Evolutionary conservation across 1,140 invertebrate genomes (phyloP).

Genomic region (Drosophila virilis): DNA sequence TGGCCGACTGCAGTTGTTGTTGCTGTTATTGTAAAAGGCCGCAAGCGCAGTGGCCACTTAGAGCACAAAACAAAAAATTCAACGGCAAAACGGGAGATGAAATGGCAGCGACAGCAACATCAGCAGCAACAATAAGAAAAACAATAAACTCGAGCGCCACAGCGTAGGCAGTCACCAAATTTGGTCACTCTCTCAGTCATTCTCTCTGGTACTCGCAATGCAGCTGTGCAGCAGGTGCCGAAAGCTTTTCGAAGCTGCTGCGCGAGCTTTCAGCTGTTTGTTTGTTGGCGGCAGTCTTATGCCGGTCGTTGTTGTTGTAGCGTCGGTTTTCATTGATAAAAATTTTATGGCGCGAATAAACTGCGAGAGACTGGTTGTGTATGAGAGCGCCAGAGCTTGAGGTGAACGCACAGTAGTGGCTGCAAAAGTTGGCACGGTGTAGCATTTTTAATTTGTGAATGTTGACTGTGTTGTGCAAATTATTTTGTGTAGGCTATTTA

Average conservation of each 20-base stretch:
- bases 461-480: neutral
- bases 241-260: slow-evolving; percentile 49
- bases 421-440: slow-evolving; percentile 31
- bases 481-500: neutral
- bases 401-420: slow-evolving; percentile 43
- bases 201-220: slow-evolving; percentile 17
- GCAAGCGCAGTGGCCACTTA: slow-evolving; percentile 22
- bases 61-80: slow-evolving; percentile 24
- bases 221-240: slow-evolving; percentile 63
- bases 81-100: slow-evolving; percentile 28
- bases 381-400: slow-evolving; percentile 12
- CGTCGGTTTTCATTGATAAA: slow-evolving; percentile 72
- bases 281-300: slow-evolving; percentile 60
- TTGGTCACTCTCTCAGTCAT: slow-evolving; percentile 9
- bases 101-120: slow-evolving; percentile 11
- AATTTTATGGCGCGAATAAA: slow-evolving; percentile 43
- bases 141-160: slow-evolving; percentile 24
- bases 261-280: slow-evolving; percentile 64
- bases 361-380: slow-evolving; percentile 2
- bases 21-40: slow-evolving; percentile 26
- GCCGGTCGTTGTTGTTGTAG: slow-evolving; percentile 71
- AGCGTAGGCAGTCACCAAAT: slow-evolving; percentile 24
- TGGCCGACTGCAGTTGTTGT: slow-evolving; percentile 32
- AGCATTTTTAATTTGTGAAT: neutral
- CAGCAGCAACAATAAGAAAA: slow-evolving; percentile 8